Conservation (phyloP, 2,797 vertebrate species). For the Eulemur albifrons region DNA sequence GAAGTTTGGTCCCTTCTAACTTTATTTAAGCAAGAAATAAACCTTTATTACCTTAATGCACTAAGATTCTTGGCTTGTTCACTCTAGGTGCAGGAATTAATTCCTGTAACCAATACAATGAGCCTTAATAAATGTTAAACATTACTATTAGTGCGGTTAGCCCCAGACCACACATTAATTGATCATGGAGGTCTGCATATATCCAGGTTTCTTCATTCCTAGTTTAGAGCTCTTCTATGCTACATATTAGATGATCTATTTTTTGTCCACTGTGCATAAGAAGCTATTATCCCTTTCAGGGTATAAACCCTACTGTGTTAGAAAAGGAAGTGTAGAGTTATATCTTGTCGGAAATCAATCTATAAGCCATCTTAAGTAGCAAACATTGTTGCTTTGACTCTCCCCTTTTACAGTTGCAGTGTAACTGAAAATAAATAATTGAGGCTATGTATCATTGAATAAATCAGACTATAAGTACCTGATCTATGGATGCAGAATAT, state of each 20-base stretch:
- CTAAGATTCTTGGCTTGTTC: slow-evolving; percentile 23
- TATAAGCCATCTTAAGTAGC: background rate
- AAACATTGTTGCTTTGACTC: background rate
- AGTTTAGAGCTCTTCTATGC: background rate
- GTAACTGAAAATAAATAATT: slow-evolving; percentile 57
- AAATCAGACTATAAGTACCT: slow-evolving; percentile 43
- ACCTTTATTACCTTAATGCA: background rate
- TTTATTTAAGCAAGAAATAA: background rate
- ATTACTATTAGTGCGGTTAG: background rate
- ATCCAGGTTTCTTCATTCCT: background rate
- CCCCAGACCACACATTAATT: background rate
- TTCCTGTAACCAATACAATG: background rate
- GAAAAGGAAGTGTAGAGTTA: slow-evolving; percentile 5
- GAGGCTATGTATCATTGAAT: slow-evolving; percentile 20
- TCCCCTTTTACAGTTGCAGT: slow-evolving; percentile 56
- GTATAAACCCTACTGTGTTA: background rate
- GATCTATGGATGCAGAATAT: slow-evolving; percentile 39
- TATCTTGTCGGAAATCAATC: slow-evolving; percentile 39
- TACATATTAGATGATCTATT: background rate
- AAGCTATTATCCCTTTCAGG: background rate
- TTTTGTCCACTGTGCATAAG: background rate
- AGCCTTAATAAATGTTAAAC: slow-evolving; percentile 32
- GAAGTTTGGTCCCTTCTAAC: background rate
- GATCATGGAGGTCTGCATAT: background rate
- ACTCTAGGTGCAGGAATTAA: slow-evolving; percentile 17